Conservation (phyloP, 2,113 vertebrate genomes). For the rat (Rattus norvegicus) region GRCr8 NC_086039.1:80534001-80534500, state of each 20-base stretch:
- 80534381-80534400: conserved; percentile 57
- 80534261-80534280: conserved; percentile 72
- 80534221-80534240: conserved; percentile 79
- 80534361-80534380: conserved; percentile 38
- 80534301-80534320: conserved; percentile 81
- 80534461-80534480: conserved; percentile 59
- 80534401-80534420: neutral
- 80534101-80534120: conserved; percentile 97
- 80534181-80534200: conserved; percentile 81
- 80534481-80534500: conserved; percentile 14
- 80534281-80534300: conserved; percentile 74
- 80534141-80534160: conserved; percentile 75
- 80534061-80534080: conserved; percentile 95
- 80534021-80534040: conserved; percentile 82
- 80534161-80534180: conserved; percentile 66
- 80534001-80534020: conserved; percentile 77
- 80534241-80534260: conserved; percentile 53
- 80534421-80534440: neutral
- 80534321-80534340: conserved; percentile 52
- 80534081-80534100: conserved; percentile 97
- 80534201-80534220: conserved; percentile 75
- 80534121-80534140: conserved; percentile 88
- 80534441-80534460: conserved; percentile 23
- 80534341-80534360: conserved; percentile 15
- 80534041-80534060: conserved; percentile 92